Evolutionary conservation across 2,113 vertebrate genomes (phyloP), one percentile per base, ranked within the genome.

Genomic region (Hyperopisus bebe): DNA sequence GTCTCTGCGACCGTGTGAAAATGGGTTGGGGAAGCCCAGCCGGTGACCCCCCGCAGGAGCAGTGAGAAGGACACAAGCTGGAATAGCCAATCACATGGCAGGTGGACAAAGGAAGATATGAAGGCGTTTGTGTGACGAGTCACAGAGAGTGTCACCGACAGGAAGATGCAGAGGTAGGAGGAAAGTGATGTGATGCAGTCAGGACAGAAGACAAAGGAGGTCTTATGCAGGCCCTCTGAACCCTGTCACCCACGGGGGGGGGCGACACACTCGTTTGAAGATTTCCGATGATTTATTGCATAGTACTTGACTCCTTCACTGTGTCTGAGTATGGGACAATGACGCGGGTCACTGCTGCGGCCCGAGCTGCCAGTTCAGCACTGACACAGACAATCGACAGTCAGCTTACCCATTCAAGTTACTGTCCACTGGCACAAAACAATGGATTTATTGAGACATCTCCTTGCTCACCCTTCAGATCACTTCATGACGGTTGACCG

Each of bases 261-360:
- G 89, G 66, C 51, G 92, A 93, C 93, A 92, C 93, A 92, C 93
- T 94, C 91, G 93, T 94, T 93, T 94, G 93, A 95, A 94, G 94
- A 94, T 92, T 92, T 91, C 92, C 89, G 90, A 51, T 95, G 95
- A 96, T 95, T 94, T 94, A 96, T 95, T 92, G 94, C 94, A 92
- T 90, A 91, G 93, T 94, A 95, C 95, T 96, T 95, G 94, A 96
- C 94, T 95, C 94, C 93, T 95, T 95, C 95, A 94, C 94, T 93
- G 93, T 91, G 93, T 92, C 94, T 90, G 93, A 94, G 92, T 93
- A 92, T 93, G 85, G 89, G 93, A 95, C 95, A 95, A 95, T 94
- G 94, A 94, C 92, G 83, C 4, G 92, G 95, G 94, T 95, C 95
- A 93, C 47, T 74, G 90, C 58, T 17, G 90, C 91, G 93, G 92